Base-by-base conservation (phyloP, 2,888 invertebrate species). In the Morinoia aosen region DNA sequence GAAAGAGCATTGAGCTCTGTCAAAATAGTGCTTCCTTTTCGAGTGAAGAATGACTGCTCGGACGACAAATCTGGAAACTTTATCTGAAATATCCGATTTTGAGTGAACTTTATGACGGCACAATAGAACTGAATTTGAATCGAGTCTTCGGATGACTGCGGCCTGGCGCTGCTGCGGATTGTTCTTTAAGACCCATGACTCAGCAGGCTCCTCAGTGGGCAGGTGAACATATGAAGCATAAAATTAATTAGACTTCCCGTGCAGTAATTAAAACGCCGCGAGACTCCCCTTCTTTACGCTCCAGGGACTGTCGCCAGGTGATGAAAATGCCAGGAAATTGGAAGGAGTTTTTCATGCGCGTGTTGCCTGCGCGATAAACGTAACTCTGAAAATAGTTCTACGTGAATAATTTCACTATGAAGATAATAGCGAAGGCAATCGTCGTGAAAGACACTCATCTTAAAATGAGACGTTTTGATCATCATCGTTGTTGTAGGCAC, bases 141-240 rank as follows among this genome's bases (percentile, higher is more conserved):
- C 25, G 64, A 64, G 64, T 12, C 64, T 64, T 16, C 25, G 64
- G 64, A 19, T 64, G 64, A 64, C 64, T 64, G 64, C 64, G 25
- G 64, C 64, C 5, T 19, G 25, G 64, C 64, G 64, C 12, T 25
- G 64, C 64, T 25, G 25, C 64, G 64, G 64, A 64, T 64, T 64
- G 64, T 64, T 64, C 64, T 64, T 64, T 19, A 64, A 64, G 64
- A 25, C 64, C 25, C 90, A 91, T 91, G 91, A 91, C 91, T 91
- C 91, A 91, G 91, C 91, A 91, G 91, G 14, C 14, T 11, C 90
- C 25, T 33, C 57, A 33, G 16, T 56, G 48, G 91, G 91, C 91
- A 91, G 91, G 91, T 91, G 91, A 16, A 91, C 10, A 91, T 91
- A 91, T 91, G 48, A 57, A 48, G 40, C 91, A 33, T 91, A 91